phyloP scores from a whole-genome alignment of 1,140 invertebrate genomes.

The Dermatophagoides farinae region DNA sequence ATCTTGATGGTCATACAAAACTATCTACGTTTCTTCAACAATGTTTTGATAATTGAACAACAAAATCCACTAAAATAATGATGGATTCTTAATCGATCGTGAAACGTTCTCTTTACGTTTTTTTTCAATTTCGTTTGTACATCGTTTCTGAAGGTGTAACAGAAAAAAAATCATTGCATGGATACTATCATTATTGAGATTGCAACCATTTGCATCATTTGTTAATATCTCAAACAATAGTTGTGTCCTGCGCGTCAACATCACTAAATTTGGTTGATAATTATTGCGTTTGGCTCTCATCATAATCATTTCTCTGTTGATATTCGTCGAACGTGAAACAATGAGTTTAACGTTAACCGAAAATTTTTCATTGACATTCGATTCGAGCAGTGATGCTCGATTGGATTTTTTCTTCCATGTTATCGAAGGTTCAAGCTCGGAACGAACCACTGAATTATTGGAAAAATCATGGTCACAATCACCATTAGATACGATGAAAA shows the following conservation, averaged over 20 bases:
- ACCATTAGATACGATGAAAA: conserved; percentile 9
- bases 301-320: not conserved
- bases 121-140: not conserved
- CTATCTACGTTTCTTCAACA: not conserved
- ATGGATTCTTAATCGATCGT: not conserved
- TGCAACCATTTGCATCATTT: too few relatives aligned
- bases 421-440: not conserved
- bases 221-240: too few relatives aligned
- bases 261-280: too few relatives aligned
- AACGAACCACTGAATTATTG: not conserved
- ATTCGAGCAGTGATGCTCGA: not conserved
- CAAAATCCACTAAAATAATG: not conserved
- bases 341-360: not conserved
- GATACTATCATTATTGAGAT: not conserved
- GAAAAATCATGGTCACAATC: not conserved
- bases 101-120: not conserved
- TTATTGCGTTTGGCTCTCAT: not conserved
- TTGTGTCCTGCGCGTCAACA: too few relatives aligned
- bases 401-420: conserved; percentile 8
- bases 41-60: not conserved
- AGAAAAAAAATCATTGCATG: too few relatives aligned
- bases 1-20: not conserved
- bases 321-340: not conserved
- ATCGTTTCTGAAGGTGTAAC: not conserved
- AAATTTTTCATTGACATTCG: not conserved